A percentile compares a stretch with the other conserved stretches of the same genome.
phyloP scores from a whole-genome alignment of 1,140 invertebrate species.

The Aphelenchoides fujianensis region DNA sequence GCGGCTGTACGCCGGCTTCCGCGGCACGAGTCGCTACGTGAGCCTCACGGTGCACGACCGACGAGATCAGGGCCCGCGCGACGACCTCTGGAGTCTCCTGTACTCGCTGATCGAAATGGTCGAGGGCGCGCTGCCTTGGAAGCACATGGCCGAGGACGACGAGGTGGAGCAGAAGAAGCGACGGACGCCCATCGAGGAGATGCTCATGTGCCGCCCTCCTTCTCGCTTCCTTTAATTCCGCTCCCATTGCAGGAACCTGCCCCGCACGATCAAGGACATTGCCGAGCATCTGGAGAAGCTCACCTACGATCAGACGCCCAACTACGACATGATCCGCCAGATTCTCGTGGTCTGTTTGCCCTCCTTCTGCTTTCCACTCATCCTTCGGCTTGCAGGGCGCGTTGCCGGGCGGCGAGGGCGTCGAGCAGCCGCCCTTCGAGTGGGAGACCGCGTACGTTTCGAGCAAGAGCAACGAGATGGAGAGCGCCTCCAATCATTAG shows the following conservation, averaged over 20 bases:
- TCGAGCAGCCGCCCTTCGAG: no score
- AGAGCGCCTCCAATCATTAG: no score
- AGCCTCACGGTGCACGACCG: conserved; percentile 48
- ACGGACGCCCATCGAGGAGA: conserved; percentile 28
- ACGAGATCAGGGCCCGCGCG: conserved; percentile 54
- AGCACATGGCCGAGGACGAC: conserved; percentile 26
- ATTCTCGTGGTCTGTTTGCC: no score
- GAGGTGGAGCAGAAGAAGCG: conserved; percentile 26
- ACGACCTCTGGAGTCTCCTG: conserved; percentile 48
- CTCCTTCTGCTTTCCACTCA: no score
- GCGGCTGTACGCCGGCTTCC: conserved; percentile 41
- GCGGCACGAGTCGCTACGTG: conserved; percentile 49
- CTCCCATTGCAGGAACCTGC: background rate
- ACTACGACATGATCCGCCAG: no score
- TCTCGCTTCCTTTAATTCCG: conserved; percentile 11
- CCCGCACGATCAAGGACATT: background rate
- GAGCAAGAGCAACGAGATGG: no score
- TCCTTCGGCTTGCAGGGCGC: no score
- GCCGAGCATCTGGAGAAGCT: conserved; percentile 9
- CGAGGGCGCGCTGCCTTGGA: conserved; percentile 43
- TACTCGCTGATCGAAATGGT: conserved; percentile 52
- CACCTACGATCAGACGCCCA: conserved; percentile 12
- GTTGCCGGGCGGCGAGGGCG: no score
- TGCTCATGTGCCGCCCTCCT: no score
- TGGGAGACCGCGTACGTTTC: no score